Evolutionary conservation across 2,113 vertebrate species (phyloP), one percentile per base, ranked within the genome.

Genomic region (Silurus glanis): DNA sequence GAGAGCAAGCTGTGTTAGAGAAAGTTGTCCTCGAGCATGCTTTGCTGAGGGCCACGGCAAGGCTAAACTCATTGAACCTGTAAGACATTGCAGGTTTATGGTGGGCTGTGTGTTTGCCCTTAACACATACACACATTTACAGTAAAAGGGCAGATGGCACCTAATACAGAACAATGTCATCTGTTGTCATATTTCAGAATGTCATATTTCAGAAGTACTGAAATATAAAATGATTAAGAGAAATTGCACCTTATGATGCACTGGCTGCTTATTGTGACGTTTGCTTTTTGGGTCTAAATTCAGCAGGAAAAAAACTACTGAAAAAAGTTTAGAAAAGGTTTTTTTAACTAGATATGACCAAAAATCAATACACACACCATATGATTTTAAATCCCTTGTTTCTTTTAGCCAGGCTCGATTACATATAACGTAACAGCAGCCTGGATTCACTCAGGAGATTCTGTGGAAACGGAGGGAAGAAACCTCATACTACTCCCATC

Each of bases 1-100:
- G n/a, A n/a, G n/a, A n/a, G n/a, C n/a, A n/a, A n/a, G n/a, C n/a
- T n/a, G 83, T 71, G 72, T 66, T 66, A 19, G 23, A 19, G 13
- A 83, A 49, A 45, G 49, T 21, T 66, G 49, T 85, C 80, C 71
- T 79, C 10, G 16, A 56, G 58, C 61, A 85, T 61, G 53, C 21
- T 67, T 78, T 84, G 80, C 47, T 28, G 16, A 37, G 51, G 19
- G 81, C 75, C 85, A 89, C 67, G 61, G 69, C 10, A 89, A 84
- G 51, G 76, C 62, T 87, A 87, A 89, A 86, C 82, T 17, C 80
- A 80, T 4, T 87, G 83, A 89, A 83, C 83, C 72, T 69, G 85
- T 72, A 21, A 85, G 83, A 87, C 62, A 62, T 58, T 59, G 16
- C 86, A 84, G 83, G 47, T 69, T 84, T 69, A 84, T 25, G 62